Evolutionary conservation across 2,888 invertebrate genomes (phyloP), one percentile per base, ranked within the genome.

Genomic region (Allacma fusca): DNA sequence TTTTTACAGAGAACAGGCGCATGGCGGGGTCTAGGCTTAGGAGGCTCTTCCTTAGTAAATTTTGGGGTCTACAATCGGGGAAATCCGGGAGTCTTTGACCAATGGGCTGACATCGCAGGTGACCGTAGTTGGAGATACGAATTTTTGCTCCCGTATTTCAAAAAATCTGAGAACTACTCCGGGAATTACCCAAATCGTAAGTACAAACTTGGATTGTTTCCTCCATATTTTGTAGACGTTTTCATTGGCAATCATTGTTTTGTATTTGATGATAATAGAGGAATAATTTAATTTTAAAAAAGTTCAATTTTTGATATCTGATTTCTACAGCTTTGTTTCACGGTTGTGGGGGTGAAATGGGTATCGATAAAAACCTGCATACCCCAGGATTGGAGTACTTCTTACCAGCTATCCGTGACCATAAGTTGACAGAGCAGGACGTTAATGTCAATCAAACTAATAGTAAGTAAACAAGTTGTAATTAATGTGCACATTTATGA

Each of bases 401-500:
- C 12, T 24, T 79, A 16, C 21, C 2, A 16, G 79, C 77, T 0
- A 76, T 67, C 1, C 26, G 44, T 13, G 79, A 79, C 64, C n/a
- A 62, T 28, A 76, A 76, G 1, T 65, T 59, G 29, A 69, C 29
- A n/a, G 68, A 67, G 0, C 64, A 67, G 13, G 79, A 79, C 57
- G 34, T 70, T 0, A 79, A 79, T 64, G 24, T n/a, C 1, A 40
- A 65, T 21, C 79, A 79, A 59, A 74, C 59, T 16, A 29, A 24
- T 23, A 76, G 79, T 23, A 68, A 62, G n/a, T 24, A 12, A 50
- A 40, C n/a, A n/a, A n/a, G n/a, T n/a, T 21, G 28, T n/a, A 23
- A 23, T 28, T n/a, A 65, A 50, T 16, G 34, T 34, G 4, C 34
- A 34, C 4, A 12, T 50, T 50, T 19, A 12, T 19, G 2, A 16